Conservation (phyloP, 2,113 vertebrate species). For the Apteryx owenii region DNA sequence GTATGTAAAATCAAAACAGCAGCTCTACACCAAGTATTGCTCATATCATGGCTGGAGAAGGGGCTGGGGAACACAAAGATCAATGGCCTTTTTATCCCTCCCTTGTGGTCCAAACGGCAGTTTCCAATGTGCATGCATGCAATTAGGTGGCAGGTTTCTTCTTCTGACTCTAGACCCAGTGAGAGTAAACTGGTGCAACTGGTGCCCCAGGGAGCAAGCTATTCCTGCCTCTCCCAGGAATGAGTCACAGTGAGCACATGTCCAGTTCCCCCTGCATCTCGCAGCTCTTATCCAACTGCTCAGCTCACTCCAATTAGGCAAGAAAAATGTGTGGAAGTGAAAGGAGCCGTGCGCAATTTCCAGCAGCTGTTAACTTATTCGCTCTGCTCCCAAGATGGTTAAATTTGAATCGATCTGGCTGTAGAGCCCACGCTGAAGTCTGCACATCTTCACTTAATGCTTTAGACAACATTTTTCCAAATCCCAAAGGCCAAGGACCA, state of each 20-base stretch:
- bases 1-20: background rate
- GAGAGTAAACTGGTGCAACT: background rate
- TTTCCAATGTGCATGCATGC: background rate
- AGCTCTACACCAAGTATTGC: background rate
- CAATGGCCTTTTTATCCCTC: background rate
- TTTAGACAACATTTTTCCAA: background rate
- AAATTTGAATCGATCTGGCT: background rate
- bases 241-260: background rate
- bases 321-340: conserved; percentile 25
- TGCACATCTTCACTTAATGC: background rate
- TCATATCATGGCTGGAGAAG: background rate
- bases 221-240: background rate
- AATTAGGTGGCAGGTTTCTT: background rate
- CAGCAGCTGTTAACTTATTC: conserved; percentile 2
- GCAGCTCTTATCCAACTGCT: accelerated
- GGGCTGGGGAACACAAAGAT: background rate
- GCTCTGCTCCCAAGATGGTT: background rate
- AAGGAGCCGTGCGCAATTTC: background rate
- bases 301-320: background rate
- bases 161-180: background rate
- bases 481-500: background rate
- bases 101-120: accelerated
- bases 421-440: background rate
- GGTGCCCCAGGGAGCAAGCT: background rate
- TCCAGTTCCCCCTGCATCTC: background rate